Evolutionary conservation across 1,140 invertebrate species (phyloP).

Genomic region (Scaptomyza graminum): DNA sequence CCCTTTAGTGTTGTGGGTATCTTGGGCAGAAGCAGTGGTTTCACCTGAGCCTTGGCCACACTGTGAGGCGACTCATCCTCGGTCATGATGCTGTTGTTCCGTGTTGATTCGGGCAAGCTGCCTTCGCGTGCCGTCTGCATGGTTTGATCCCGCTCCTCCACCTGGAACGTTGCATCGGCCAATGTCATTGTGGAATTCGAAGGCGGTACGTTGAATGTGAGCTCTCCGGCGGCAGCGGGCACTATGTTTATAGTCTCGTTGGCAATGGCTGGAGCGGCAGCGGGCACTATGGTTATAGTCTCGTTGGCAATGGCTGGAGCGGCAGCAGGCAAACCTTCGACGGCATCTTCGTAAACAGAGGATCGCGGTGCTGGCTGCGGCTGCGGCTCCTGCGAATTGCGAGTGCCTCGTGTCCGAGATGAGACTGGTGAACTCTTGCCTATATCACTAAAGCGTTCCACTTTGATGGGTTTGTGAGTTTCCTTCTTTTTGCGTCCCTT

Average conservation of each 20-base stretch:
- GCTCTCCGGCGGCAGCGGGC: slow-evolving; percentile 27
- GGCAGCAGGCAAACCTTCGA: slow-evolving; percentile 45
- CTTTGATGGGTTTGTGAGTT: slow-evolving; percentile 67
- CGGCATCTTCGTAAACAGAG: slow-evolving; percentile 76
- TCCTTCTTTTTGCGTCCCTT: slow-evolving; percentile 66
- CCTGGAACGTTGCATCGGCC: slow-evolving; percentile 59
- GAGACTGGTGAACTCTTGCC: slow-evolving; percentile 56
- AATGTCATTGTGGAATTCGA: slow-evolving; percentile 21
- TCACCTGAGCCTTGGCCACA: slow-evolving; percentile 4
- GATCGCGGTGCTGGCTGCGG: slow-evolving; percentile 20
- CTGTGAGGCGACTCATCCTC: slow-evolving; percentile 74
- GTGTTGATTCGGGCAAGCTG: slow-evolving; percentile 25
- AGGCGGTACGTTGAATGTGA: slow-evolving; percentile 44
- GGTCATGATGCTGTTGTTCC: slow-evolving; percentile 66
- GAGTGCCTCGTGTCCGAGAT: slow-evolving; percentile 58
- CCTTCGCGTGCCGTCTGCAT: slow-evolving; percentile 60
- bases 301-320: not conserved
- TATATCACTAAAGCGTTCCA: slow-evolving; percentile 75
- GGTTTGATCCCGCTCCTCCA: slow-evolving; percentile 47
- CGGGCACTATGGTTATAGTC: not conserved
- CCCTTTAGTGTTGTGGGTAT: slow-evolving; percentile 44
- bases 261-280: not conserved
- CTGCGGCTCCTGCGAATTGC: slow-evolving; percentile 37
- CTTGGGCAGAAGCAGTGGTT: slow-evolving; percentile 25
- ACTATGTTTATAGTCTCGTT: not conserved